These are phyloP conservation scores for Trichonephila inaurata DNA, from an alignment of 1,140 invertebrate species.

Conservation along the genomic window DNA sequence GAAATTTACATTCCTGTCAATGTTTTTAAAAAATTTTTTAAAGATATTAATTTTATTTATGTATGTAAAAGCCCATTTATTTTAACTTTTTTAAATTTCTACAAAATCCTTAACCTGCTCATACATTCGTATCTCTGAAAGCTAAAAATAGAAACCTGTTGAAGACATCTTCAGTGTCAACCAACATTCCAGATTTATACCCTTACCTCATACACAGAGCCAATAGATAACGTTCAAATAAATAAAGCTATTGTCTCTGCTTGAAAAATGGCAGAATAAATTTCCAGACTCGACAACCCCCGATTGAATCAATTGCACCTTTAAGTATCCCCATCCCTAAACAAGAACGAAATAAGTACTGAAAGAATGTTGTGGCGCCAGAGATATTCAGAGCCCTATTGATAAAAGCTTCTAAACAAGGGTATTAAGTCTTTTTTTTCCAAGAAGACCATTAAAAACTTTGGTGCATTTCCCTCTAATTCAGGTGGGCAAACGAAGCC, in stretches of 20 bases:
- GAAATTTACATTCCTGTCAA: too few species aligned
- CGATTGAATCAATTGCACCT: conserved; percentile 47
- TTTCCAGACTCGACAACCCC: not conserved
- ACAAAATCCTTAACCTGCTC: too few species aligned
- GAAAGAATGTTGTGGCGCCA: not conserved
- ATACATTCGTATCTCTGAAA: too few species aligned
- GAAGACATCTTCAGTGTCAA: not conserved
- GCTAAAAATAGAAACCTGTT: not conserved
- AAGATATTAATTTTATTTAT: too few species aligned
- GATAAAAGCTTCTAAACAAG: conserved; percentile 33
- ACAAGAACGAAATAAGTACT: not conserved
- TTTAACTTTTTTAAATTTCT: too few species aligned
- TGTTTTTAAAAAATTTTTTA: too few species aligned
- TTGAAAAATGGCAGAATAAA: conserved; percentile 30
- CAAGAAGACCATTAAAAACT: conserved; percentile 14
- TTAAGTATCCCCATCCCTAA: not conserved
- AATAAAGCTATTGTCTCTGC: conserved; percentile 17
- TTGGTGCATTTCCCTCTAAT: conserved; percentile 32
- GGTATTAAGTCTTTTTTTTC: not conserved
- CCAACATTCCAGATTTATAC: not conserved
- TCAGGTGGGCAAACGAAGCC: not conserved
- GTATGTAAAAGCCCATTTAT: too few species aligned
- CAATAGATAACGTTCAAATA: not conserved
- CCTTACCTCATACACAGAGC: not conserved
- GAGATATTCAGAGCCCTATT: not conserved